These are phyloP conservation scores for Pangasius sanitwongsei DNA, from an alignment of 2,797 vertebrate genomes.

Conservation along the genomic window DNA sequence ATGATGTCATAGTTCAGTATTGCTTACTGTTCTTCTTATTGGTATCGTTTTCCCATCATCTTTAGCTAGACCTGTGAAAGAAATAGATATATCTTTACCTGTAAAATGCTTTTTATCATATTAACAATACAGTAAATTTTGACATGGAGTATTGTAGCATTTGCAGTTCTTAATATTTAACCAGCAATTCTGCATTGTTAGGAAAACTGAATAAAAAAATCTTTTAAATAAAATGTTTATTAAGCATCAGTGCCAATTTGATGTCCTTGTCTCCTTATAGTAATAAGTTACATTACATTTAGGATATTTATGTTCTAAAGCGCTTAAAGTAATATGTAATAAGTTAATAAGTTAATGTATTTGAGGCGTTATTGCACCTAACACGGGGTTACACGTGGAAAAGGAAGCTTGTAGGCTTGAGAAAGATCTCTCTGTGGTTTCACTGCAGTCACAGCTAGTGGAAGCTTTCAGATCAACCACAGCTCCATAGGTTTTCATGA, in stretches of 20 bases:
- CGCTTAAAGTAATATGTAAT: not conserved
- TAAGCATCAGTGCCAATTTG: not conserved
- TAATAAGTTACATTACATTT: not conserved
- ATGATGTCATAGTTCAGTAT: not conserved
- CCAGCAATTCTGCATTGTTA: not conserved
- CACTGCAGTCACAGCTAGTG: not conserved
- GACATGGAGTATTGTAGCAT: not conserved
- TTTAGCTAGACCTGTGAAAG: no score
- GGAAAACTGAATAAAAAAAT: not conserved
- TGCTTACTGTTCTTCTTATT: not conserved
- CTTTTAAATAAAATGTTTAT: not conserved
- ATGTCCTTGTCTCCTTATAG: not conserved
- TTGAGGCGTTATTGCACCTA: not conserved
- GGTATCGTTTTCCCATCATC: no score
- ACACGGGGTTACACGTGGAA: not conserved
- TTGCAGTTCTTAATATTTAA: not conserved
- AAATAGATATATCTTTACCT: not conserved
- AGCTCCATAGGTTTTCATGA: not conserved
- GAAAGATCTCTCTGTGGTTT: not conserved
- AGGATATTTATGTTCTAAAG: not conserved
- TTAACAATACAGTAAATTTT: not conserved
- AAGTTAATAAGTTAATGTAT: not conserved
- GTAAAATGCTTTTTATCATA: not conserved
- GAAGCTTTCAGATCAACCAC: slow-evolving; percentile 16
- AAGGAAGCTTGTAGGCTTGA: not conserved